phyloP scores from a whole-genome alignment of 2,113 vertebrate genomes.

The Pseudorectes ferrugineus region DNA sequence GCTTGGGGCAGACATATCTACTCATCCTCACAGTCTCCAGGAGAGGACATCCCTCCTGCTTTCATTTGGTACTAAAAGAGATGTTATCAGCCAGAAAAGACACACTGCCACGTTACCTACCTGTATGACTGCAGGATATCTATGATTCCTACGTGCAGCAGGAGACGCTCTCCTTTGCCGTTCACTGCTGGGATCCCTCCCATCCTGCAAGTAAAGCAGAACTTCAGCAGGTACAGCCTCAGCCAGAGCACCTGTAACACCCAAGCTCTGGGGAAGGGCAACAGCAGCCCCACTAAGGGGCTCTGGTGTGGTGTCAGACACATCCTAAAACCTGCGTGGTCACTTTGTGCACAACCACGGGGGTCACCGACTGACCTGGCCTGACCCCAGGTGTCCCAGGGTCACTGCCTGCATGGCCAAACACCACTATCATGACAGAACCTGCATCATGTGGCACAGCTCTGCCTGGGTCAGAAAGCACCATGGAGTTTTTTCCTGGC shows the following conservation, averaged over 20 bases:
- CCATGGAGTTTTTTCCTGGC: not conserved
- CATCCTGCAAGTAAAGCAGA: conserved; percentile 78
- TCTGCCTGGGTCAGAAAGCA: not conserved
- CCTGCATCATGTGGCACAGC: fast-evolving
- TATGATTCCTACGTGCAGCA: conserved; percentile 94
- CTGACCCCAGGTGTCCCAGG: no score
- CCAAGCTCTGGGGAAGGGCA: not conserved
- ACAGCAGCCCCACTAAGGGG: fast-evolving
- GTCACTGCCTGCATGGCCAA: not conserved
- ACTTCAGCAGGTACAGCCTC: not conserved
- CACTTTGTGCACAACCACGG: fast-evolving
- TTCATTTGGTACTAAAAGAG: not conserved
- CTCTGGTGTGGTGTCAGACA: not conserved
- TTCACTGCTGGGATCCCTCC: conserved; percentile 95
- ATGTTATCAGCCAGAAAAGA: not conserved
- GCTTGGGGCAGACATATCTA: not conserved
- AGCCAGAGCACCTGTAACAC: not conserved
- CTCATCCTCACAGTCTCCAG: not conserved
- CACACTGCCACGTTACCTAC: conserved; percentile 53
- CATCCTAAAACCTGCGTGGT: fast-evolving
- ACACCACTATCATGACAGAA: not conserved
- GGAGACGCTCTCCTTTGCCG: conserved; percentile 88
- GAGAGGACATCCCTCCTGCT: not conserved
- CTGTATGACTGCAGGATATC: conserved; percentile 98
- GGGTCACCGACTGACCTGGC: not conserved